Evolutionary conservation across 1,140 invertebrate species (phyloP), one percentile per base, ranked within the genome.

Genomic region (Harlomillsia oculata): DNA sequence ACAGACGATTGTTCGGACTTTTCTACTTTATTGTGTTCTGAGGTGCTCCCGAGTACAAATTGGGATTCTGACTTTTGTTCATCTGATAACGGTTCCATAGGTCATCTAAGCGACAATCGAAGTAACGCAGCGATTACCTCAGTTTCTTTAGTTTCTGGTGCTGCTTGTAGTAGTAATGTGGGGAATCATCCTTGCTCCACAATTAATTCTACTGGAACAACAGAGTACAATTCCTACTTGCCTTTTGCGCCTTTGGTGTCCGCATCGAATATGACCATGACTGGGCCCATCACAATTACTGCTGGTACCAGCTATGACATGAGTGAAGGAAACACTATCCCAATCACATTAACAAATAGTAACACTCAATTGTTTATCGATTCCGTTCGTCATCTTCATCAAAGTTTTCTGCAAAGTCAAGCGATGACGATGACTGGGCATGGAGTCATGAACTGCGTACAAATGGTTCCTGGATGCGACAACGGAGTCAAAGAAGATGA

Each of bases 191-290:
- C 45, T 20, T 23, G 13, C 16, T 32, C 37, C 2, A 13, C 48
- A 11, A 23, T 16, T 23, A 28, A 34, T 29, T 29, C 55, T 41
- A 20, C 43, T 34, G 48, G 16, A 45, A 25, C 56, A 29, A 25
- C 60, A 28, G 59, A 59, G 53, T 63, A 63, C 60, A 63, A 63
- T 63, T 53, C 51, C 29, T 49, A 52, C 18, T 40, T 59, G 60
- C 60, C 56, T 63, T 63, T 48, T 40, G 32, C 58, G 14, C 44
- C 57, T 5, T 41, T 26, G 30, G 29, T 26, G 20, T 54, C 53
- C 13, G 34, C 34, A 8, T 26, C 48, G 5, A 20, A 21, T 23
- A 39, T 39, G 34, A 13, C 32, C n/a, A 26, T 16, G 18, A 16
- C 18, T 5, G 34, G 26, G n/a, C 25, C 21, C 26, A 29, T 23